Conservation (phyloP, 2,888 invertebrate genomes). For the Drosophila ustulata region DNA sequence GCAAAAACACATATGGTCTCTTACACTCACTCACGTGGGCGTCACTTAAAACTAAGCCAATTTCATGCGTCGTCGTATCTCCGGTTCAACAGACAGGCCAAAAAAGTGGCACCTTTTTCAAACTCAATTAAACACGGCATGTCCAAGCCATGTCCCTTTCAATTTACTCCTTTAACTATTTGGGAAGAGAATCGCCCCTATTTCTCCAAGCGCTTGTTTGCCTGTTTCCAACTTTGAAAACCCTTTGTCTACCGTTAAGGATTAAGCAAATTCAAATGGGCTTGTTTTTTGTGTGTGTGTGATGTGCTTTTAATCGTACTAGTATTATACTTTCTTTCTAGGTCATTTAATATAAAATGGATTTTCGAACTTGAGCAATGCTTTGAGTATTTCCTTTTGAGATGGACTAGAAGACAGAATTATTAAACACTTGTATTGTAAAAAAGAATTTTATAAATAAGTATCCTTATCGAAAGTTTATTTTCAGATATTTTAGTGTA, state of each 20-base stretch:
- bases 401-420: background rate
- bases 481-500: no score
- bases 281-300: conserved; percentile 9
- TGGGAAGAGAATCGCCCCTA: background rate
- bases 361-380: conserved; percentile 5
- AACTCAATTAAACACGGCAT: conserved; percentile 77
- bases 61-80: conserved; percentile 64
- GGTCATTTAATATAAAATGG: conserved; percentile 9
- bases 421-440: no score
- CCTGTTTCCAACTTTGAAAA: conserved; percentile 15
- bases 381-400: background rate
- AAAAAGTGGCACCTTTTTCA: conserved; percentile 75
- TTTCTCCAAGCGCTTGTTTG: conserved; percentile 8
- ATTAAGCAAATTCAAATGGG: conserved; percentile 62
- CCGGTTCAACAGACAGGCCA: conserved; percentile 24
- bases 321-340: conserved; percentile 7
- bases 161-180: conserved; percentile 19
- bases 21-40: conserved; percentile 11
- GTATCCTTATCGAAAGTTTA: no score
- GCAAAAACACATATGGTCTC: conserved; percentile 6
- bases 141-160: conserved; percentile 23
- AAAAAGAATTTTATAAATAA: no score
- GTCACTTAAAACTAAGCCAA: conserved; percentile 70
- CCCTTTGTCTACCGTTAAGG: conserved; percentile 34
- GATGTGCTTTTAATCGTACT: conserved; percentile 1